Evolutionary conservation across 2,113 vertebrate genomes (phyloP).

Genomic region (Micronisus gabar): DNA sequence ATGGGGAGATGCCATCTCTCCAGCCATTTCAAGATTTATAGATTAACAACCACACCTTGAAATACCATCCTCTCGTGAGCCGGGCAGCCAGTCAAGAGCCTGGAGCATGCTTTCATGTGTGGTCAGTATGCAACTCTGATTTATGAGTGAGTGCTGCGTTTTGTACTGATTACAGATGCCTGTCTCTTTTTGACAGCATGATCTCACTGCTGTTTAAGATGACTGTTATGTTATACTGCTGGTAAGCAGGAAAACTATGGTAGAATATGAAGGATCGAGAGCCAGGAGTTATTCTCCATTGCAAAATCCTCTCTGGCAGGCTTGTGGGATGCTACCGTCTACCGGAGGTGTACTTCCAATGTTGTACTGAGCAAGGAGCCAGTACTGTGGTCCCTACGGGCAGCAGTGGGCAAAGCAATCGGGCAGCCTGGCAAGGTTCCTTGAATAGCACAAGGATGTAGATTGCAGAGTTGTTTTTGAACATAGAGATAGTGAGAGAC

Average conservation of each 20-base stretch:
- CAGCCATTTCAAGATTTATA: background rate
- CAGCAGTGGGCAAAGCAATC: slow-evolving; percentile 45
- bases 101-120: background rate
- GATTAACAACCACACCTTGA: background rate
- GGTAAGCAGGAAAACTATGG: background rate
- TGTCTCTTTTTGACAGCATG: background rate
- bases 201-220: background rate
- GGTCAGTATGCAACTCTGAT: background rate
- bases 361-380: background rate
- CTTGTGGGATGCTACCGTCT: background rate
- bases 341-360: background rate
- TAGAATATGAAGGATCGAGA: background rate
- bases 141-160: background rate
- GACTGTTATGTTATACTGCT: background rate
- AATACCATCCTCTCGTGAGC: background rate
- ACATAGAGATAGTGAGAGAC: background rate
- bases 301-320: background rate
- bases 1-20: background rate
- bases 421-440: background rate
- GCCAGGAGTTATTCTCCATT: background rate
- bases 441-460: background rate
- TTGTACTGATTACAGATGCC: background rate
- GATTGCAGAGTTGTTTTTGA: slow-evolving; percentile 13
- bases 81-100: background rate
- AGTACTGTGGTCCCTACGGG: background rate